A percentile compares a stretch with the other conserved stretches of the same genome.
Conservation (phyloP, 2,797 vertebrate genomes). For the Schizopygopsis malacanthus region DNA sequence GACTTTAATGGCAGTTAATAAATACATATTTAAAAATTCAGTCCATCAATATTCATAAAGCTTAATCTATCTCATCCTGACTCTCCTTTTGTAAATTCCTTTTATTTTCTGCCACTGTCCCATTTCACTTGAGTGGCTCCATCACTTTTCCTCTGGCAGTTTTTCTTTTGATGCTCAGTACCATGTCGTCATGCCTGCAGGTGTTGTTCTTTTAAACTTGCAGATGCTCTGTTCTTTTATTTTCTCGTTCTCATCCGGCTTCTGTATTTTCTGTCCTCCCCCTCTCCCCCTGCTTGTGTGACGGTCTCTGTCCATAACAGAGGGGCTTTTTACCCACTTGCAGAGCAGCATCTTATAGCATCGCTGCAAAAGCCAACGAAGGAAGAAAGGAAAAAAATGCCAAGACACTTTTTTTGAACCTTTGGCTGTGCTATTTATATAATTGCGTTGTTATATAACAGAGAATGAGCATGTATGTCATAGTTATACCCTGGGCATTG, state of each 20-base stretch:
- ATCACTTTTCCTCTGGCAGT: slow-evolving; percentile 1
- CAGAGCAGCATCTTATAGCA: slow-evolving; percentile 37
- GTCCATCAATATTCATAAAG: background rate
- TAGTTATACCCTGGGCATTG: slow-evolving; percentile 63
- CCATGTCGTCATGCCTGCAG: slow-evolving; percentile 23
- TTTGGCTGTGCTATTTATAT: slow-evolving; percentile 34
- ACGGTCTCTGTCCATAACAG: slow-evolving; percentile 37
- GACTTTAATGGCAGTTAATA: background rate
- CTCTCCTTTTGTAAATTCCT: background rate
- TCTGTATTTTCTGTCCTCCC: slow-evolving; percentile 32
- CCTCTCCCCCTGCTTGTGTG: slow-evolving; percentile 52
- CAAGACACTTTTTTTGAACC: slow-evolving; percentile 54
- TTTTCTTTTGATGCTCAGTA: slow-evolving; percentile 45
- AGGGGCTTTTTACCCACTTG: slow-evolving; percentile 40
- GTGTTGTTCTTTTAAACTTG: slow-evolving; percentile 49
- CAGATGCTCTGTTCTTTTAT: slow-evolving; percentile 24
- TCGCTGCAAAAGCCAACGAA: slow-evolving; percentile 22
- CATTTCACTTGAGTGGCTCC: slow-evolving; percentile 49
- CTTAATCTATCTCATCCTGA: background rate
- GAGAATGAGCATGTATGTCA: slow-evolving; percentile 69
- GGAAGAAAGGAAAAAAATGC: slow-evolving; percentile 47
- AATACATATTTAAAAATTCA: background rate
- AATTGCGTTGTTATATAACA: slow-evolving; percentile 68
- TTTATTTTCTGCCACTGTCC: slow-evolving; percentile 45
- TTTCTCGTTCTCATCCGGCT: slow-evolving; percentile 15